Percentiles rank a stretch among this genome's conserved stretches.
phyloP scores from a whole-genome alignment of 2,888 invertebrate genomes.

The Aproaerema taeniolella region DNA sequence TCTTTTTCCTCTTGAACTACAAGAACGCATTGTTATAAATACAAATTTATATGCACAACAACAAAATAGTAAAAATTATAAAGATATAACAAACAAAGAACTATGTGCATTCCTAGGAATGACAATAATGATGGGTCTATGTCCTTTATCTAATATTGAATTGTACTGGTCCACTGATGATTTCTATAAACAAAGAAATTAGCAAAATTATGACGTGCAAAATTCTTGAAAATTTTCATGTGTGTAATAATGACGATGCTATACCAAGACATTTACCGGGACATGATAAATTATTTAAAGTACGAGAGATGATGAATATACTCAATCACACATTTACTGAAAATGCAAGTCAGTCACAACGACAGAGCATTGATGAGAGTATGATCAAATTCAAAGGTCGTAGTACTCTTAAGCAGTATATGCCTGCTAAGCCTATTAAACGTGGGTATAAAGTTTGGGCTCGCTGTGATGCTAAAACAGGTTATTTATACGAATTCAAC shows the following conservation, averaged over 20 bases:
- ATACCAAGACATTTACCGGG: constrained; percentile 14
- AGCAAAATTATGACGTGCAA: no score
- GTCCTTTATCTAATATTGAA: no score
- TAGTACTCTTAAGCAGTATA: constrained; percentile 17
- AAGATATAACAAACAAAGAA: no score
- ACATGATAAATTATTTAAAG: constrained; percentile 23
- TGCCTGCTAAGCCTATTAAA: constrained; percentile 19
- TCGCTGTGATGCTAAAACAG: constrained; percentile 9
- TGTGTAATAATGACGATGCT: constrained; percentile 18
- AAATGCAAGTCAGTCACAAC: constrained; percentile 9
- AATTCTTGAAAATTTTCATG: constrained; percentile 22
- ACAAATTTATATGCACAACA: no score
- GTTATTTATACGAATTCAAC: constrained; percentile 13
- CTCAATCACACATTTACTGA: constrained; percentile 18
- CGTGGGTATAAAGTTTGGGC: constrained; percentile 12
- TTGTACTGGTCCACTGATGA: no score
- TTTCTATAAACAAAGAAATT: no score
- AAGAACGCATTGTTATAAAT: no score
- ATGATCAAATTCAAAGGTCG: no score
- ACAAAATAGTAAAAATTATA: no score
- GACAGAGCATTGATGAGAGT: constrained; percentile 16
- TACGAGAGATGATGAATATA: constrained; percentile 17
- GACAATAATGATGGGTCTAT: no score
- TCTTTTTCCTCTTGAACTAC: no score
- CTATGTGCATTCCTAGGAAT: no score